Base-by-base conservation (phyloP, 2,113 vertebrate species). In the Odobenus rosmarus region DNA sequence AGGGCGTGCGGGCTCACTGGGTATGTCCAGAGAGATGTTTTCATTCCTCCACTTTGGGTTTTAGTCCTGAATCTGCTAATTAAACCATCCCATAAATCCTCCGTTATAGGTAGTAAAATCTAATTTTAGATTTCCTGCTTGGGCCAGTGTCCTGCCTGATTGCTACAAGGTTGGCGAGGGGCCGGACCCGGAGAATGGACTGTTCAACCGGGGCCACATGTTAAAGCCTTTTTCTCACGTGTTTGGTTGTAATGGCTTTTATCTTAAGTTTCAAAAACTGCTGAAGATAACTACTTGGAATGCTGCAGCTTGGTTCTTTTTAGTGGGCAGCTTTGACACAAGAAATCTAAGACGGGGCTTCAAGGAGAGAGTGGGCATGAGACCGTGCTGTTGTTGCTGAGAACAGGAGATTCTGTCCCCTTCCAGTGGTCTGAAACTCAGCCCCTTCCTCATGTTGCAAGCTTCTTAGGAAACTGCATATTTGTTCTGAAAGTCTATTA, bases 111-210 rank as follows among this genome's bases (percentile, higher is more conserved):
- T 98, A 99, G 98, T 99, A 99, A 99, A 99, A 98, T 97, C 99
- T 99, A 99, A 99, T 99, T 99, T 99, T 99, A 99, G 99, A 99
- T 98, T 99, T 99, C 99, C 99, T 99, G 98, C 97, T 93, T 90
- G 97, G 98, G 98, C 96, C 97, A 93, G 98, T 97, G 97, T 98
- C 98, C 98, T 96, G 98, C 98, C 96, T 99, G 99, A 99, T 99
- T 97, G 98, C 98, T 99, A 97, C 98, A 98, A 98, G 97, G 97
- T 98, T 98, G 98, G 98, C 69, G 15, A 95, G 97, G 98, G 97
- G 98, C 98, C 77, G 89, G 98, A 95, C 98, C 97, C 93, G 90
- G 87, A 98, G 95, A 81, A 96, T 95, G 96, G 97, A 93, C 94
- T 59, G 94, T 92, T 93, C 59, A 64, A 95, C 81, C 95, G 77